A percentile compares a stretch with the other conserved stretches of the same genome.
Evolutionary conservation across 1,140 invertebrate species (phyloP).

Genomic region (Schlechtendalia chinensis): DNA sequence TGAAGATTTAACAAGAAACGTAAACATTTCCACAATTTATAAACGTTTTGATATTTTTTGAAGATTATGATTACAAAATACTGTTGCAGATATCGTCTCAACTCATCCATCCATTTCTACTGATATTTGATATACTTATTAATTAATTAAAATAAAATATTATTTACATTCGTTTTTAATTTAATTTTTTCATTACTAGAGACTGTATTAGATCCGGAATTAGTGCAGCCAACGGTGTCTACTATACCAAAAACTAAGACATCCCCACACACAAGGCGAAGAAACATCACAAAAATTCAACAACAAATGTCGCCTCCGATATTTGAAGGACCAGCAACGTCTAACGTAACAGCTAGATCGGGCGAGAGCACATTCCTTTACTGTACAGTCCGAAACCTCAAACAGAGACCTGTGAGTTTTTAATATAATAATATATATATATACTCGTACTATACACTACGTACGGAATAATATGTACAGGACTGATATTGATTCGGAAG

Average conservation of each 20-base stretch:
- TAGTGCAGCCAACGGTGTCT: conserved; percentile 30
- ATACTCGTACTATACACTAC: too few species aligned
- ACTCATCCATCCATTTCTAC: too few species aligned
- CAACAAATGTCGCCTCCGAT: conserved; percentile 38
- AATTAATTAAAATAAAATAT: too few species aligned
- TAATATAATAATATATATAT: too few species aligned
- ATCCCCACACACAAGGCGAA: conserved; percentile 4
- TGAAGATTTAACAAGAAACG: too few species aligned
- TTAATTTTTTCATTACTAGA: background rate
- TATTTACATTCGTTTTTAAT: background rate
- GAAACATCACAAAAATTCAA: conserved; percentile 19
- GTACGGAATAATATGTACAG: too few species aligned
- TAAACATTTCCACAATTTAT: too few species aligned
- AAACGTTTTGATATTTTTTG: too few species aligned
- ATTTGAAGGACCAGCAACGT: conserved; percentile 66
- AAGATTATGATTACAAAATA: too few species aligned
- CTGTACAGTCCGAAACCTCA: conserved; percentile 69
- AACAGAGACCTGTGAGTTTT: conserved; percentile 60
- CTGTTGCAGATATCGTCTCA: too few species aligned
- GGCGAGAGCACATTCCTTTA: conserved; percentile 79
- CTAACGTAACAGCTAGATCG: conserved; percentile 77
- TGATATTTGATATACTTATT: too few species aligned
- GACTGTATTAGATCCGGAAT: conserved; percentile 31
- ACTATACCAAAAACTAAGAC: conserved; percentile 27
- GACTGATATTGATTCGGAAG: too few species aligned